Evolutionary conservation across 2,888 invertebrate genomes (phyloP).

Genomic region (Busseola fusca): DNA sequence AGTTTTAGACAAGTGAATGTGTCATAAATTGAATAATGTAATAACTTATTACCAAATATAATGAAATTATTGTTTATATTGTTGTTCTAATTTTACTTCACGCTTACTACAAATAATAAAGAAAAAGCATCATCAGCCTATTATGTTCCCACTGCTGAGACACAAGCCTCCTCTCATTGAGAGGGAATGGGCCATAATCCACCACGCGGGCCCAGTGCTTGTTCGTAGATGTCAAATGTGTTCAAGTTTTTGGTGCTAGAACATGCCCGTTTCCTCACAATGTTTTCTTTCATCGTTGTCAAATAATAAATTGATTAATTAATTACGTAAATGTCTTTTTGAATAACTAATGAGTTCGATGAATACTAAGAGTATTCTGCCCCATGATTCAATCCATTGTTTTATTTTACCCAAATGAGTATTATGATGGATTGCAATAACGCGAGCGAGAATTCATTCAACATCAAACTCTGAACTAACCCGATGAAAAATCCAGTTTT

Average conservation of each 20-base stretch:
- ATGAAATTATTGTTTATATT: slow-evolving; percentile 38
- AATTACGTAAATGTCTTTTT: neutral
- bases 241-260: neutral
- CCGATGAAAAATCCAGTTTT: neutral
- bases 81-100: slow-evolving; percentile 1
- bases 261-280: neutral
- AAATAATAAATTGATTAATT: neutral
- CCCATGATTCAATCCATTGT: neutral
- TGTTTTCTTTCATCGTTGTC: neutral
- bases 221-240: neutral
- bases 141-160: neutral
- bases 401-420: neutral
- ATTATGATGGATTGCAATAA: neutral
- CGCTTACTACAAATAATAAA: neutral
- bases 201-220: neutral
- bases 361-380: neutral
- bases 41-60: slow-evolving; percentile 52
- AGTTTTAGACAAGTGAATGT: slow-evolving; percentile 49
- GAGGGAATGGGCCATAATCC: neutral
- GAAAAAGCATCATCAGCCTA: neutral
- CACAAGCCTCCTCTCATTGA: neutral
- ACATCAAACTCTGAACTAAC: neutral
- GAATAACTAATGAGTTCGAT: neutral
- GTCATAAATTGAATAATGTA: slow-evolving; percentile 56
- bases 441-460: neutral